phyloP scores from a whole-genome alignment of 2,888 invertebrate species.

The Callimorpha dominula region DNA sequence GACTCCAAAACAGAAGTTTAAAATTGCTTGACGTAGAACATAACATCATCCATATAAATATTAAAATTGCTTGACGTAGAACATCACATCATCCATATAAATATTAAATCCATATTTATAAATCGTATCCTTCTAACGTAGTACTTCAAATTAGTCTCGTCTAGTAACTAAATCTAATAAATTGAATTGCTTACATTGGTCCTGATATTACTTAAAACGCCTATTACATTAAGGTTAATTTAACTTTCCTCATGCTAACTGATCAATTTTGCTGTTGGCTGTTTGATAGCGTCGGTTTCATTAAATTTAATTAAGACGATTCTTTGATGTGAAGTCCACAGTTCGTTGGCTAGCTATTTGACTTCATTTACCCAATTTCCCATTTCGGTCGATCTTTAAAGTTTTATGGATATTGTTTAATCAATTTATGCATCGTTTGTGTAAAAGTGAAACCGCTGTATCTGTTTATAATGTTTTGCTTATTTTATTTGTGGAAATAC shows the following conservation, averaged over 20 bases:
- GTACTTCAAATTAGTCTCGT: background rate
- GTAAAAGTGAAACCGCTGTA: background rate
- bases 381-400: background rate
- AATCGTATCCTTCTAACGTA: background rate
- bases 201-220: slow-evolving; percentile 11
- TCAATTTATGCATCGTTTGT: background rate
- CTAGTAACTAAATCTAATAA: background rate
- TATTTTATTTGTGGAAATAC: background rate
- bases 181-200: slow-evolving; percentile 8
- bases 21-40: no score
- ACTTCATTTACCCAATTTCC: slow-evolving; percentile 17
- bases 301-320: slow-evolving; percentile 38
- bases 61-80: no score
- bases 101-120: background rate
- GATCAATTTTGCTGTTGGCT: slow-evolving; percentile 26
- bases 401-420: background rate
- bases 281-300: slow-evolving; percentile 34
- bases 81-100: no score
- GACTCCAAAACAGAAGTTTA: background rate
- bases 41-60: no score
- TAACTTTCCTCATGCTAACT: slow-evolving; percentile 18
- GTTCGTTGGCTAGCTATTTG: slow-evolving; percentile 25
- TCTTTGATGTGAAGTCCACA: slow-evolving; percentile 37
- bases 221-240: slow-evolving; percentile 10
- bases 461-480: background rate